Percentiles rank a stretch among this genome's conserved stretches.
Conservation (phyloP, 2,888 invertebrate species). For the Andrena haemorrhoa region DNA sequence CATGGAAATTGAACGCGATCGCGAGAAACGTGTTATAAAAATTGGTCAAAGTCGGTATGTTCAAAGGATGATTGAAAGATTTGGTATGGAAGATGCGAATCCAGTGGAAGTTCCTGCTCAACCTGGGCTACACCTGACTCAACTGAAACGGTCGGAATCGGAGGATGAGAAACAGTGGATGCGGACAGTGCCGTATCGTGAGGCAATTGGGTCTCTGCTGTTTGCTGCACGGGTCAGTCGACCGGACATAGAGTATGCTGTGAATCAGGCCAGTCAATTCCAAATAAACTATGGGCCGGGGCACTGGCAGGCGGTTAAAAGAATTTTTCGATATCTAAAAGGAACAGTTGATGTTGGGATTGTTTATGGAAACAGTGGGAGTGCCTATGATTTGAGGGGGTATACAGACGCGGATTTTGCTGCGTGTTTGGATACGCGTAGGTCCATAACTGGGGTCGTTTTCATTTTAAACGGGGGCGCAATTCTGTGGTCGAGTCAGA, state of each 20-base stretch:
- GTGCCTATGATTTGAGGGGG: neutral
- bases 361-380: constrained; percentile 17
- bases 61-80: too few species aligned
- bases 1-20: too few species aligned
- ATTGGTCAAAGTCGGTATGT: too few species aligned
- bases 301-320: neutral
- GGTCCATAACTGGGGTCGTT: too few species aligned
- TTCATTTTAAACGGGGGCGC: too few species aligned
- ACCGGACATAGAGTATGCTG: neutral
- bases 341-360: constrained; percentile 5
- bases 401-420: neutral
- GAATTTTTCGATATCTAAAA: constrained; percentile 2
- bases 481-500: too few species aligned
- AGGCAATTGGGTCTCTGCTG: constrained; percentile 1
- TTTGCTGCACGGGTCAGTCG: constrained; percentile 2
- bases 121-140: too few species aligned
- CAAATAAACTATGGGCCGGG: neutral
- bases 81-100: too few species aligned
- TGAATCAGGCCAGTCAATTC: constrained; percentile 1
- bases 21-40: too few species aligned
- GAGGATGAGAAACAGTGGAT: too few species aligned
- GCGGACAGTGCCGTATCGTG: neutral
- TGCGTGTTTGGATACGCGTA: neutral
- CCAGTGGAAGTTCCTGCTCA: too few species aligned
- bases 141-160: too few species aligned